phyloP scores from a whole-genome alignment of 1,140 invertebrate species.

The Lithobius niger region DNA sequence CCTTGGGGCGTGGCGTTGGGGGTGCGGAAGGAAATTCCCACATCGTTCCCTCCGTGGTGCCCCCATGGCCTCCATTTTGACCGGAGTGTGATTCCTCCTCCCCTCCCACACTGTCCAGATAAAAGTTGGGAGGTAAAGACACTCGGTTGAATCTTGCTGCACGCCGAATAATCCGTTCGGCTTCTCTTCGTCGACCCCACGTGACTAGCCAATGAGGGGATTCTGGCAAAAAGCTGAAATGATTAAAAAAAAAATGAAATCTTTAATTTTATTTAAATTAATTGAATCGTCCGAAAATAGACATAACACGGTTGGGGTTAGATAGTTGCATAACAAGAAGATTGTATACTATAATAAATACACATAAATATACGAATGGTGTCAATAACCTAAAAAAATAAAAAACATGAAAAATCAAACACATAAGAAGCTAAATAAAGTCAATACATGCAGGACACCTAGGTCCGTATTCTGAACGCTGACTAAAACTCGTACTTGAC shows the following conservation, averaged over 20 bases:
- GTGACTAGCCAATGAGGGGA: conserved; percentile 12
- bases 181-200: background rate
- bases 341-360: too few species aligned
- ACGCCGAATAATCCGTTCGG: conserved; percentile 9
- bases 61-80: background rate
- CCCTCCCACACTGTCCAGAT: background rate
- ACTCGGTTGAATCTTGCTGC: conserved; percentile 11
- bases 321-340: too few species aligned
- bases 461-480: too few species aligned
- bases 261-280: background rate
- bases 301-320: too few species aligned
- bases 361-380: too few species aligned
- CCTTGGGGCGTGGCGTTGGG: background rate
- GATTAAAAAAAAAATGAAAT: background rate
- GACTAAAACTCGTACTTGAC: too few species aligned
- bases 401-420: too few species aligned
- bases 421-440: too few species aligned
- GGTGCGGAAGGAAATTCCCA: background rate
- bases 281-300: too few species aligned
- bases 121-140: conserved; percentile 5
- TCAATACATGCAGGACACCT: too few species aligned
- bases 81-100: background rate
- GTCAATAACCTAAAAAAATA: too few species aligned
- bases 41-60: background rate
- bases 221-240: conserved; percentile 22